Evolutionary conservation across 2,888 invertebrate species (phyloP), one percentile per base, ranked within the genome.

Genomic region (Operophtera brumata): DNA sequence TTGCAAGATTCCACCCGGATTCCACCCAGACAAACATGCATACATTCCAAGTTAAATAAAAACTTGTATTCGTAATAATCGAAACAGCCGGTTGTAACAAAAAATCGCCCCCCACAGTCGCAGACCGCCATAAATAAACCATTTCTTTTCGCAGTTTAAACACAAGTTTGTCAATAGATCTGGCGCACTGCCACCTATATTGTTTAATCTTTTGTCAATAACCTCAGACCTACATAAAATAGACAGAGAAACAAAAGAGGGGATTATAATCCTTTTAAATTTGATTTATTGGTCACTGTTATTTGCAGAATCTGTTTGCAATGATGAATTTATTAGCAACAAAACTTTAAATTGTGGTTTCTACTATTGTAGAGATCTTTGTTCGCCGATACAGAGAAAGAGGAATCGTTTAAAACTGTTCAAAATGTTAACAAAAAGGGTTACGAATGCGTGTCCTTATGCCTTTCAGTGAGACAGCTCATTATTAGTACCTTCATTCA

Each of bases 241-340:
- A 64, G 50, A 49, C 59, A 60, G 66, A 56, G 71, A 69, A 75
- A 84, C 78, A 82, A 82, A 63, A 59, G 64, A 70, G 67, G 46
- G 73, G 70, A 78, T 80, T 67, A 80, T 80, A 81, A 83, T 77
- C 80, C 80, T 77, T 82, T 60, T 58, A 69, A 66, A 62, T 62
- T 72, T 82, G 81, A 86, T 86, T 86, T 84, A 84, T 77, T 71
- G 64, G 47, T 56, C 54, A 54, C 73, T 70, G 75, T 74, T 74
- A 69, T 43, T 61, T 62, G 44, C 54, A 58, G 34, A 57, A 56
- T 47, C 55, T 59, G 54, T 61, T 63, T 54, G 51, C 49, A 39
- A 52, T 58, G 49, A 45, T 59, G 57, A 49, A 40, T 48, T 59
- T 44, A 53, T 54, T 59, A 56, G 47, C 20, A 20, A 20, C 2